phyloP scores from a whole-genome alignment of 2,113 vertebrate genomes.

The Lates calcarifer region DNA sequence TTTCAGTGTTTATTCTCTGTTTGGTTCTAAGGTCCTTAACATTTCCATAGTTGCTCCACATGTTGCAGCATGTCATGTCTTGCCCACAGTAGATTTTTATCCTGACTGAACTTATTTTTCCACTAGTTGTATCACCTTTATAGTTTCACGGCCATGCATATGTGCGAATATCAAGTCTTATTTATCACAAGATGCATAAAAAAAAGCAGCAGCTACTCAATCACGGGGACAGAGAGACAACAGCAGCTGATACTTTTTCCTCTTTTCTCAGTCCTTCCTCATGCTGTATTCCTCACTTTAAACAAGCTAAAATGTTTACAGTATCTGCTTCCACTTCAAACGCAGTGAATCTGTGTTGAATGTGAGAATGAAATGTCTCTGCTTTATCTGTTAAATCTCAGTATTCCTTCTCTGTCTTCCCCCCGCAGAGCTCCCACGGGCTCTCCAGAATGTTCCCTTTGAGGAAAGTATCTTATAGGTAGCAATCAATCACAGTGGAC shows the following conservation, averaged over 20 bases:
- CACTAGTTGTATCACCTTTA: not conserved
- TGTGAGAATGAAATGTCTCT: slow-evolving; percentile 2
- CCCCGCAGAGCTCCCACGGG: slow-evolving; percentile 49
- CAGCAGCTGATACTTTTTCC: not conserved
- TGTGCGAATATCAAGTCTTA: not conserved
- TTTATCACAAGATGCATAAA: not conserved
- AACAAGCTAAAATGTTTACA: slow-evolving; percentile 46
- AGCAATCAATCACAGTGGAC: slow-evolving; percentile 52
- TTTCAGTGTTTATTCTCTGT: slow-evolving; percentile 13
- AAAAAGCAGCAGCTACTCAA: not conserved
- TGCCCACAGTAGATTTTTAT: slow-evolving; percentile 44
- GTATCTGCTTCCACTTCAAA: not conserved
- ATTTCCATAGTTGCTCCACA: slow-evolving; percentile 49
- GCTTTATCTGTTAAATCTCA: slow-evolving; percentile 44
- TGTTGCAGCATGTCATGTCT: slow-evolving; percentile 59
- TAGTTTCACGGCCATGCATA: not conserved
- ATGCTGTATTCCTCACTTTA: slow-evolving; percentile 19
- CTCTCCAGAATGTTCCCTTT: slow-evolving; percentile 71
- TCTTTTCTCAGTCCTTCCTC: slow-evolving; percentile 13
- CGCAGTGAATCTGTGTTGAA: slow-evolving; percentile 11
- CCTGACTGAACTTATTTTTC: slow-evolving; percentile 31
- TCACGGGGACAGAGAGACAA: not conserved
- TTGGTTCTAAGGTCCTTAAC: slow-evolving; percentile 20
- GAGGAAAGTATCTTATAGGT: slow-evolving; percentile 67
- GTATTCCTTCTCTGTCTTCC: slow-evolving; percentile 50